Percentiles rank a stretch among this genome's conserved stretches.
These are phyloP conservation scores for Macaca mulatta DNA, from an alignment of 2,113 vertebrate species.

Conservation along the genomic window DNA sequence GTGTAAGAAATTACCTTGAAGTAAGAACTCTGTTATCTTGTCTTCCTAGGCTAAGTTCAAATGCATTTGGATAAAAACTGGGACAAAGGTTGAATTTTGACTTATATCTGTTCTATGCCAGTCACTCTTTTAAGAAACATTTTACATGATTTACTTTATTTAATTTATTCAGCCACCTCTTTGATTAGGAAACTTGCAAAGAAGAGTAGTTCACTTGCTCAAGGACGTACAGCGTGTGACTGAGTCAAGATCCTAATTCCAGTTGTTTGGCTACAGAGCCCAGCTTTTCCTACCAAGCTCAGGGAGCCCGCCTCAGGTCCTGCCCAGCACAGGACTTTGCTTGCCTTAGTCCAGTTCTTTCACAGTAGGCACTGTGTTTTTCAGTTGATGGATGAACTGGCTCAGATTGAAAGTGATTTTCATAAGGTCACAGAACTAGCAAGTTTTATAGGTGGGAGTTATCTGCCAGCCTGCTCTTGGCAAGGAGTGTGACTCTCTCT, in stretches of 20 bases:
- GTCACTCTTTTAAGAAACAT: background rate
- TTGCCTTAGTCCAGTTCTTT: fast-evolving
- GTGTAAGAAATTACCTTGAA: background rate
- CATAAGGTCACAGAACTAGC: background rate
- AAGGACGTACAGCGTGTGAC: background rate
- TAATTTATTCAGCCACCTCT: background rate
- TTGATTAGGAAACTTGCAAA: background rate
- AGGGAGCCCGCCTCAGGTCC: background rate
- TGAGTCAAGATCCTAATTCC: background rate
- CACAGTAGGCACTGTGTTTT: background rate
- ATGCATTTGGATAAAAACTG: background rate
- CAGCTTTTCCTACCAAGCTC: fast-evolving
- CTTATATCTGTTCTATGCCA: background rate
- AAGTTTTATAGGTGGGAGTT: background rate
- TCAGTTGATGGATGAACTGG: background rate
- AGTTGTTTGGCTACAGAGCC: fast-evolving
- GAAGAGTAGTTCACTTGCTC: background rate
- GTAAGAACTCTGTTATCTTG: background rate
- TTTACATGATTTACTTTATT: background rate
- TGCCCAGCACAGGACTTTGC: fast-evolving
- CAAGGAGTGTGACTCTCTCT: background rate
- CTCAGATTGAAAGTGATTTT: background rate
- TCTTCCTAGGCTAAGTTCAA: background rate
- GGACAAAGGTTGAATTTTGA: background rate
- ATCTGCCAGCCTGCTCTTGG: background rate